phyloP scores from a whole-genome alignment of 2,113 vertebrate species.

The Nothocercus julius region DNA sequence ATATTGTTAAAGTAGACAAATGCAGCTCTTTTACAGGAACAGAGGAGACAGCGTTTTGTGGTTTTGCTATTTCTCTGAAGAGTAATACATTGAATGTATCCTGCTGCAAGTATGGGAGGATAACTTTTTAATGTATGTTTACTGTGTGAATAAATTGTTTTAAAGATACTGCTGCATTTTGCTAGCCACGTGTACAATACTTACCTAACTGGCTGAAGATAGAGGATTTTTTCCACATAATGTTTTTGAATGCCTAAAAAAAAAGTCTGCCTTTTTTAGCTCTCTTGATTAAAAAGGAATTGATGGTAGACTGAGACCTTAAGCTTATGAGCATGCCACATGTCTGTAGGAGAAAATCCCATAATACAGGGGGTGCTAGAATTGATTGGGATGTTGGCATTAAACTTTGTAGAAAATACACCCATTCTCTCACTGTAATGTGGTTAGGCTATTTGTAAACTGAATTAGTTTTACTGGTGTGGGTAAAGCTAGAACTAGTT shows the following conservation, averaged over 20 bases:
- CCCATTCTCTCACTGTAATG: not conserved
- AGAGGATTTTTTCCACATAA: not conserved
- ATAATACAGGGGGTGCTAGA: not conserved
- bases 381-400: not conserved
- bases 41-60: not conserved
- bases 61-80: not conserved
- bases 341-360: constrained; percentile 1
- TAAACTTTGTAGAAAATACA: constrained; percentile 4
- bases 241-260: not conserved
- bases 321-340: not conserved
- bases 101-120: too few relatives aligned
- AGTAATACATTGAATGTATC: not conserved
- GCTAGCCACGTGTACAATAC: not conserved
- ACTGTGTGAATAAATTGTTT: not conserved
- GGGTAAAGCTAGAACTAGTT: not conserved
- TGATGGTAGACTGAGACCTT: not conserved
- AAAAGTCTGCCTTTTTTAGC: not conserved
- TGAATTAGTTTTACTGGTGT: not conserved
- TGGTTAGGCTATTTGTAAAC: not conserved
- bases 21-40: not conserved
- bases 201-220: not conserved
- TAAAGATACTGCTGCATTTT: not conserved
- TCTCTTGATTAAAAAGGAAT: not conserved
- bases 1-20: not conserved
- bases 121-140: not conserved